Percentiles rank a stretch among this genome's conserved stretches.
phyloP scores from a whole-genome alignment of 1,140 invertebrate species.

The Oedothorax gibbosus region DNA sequence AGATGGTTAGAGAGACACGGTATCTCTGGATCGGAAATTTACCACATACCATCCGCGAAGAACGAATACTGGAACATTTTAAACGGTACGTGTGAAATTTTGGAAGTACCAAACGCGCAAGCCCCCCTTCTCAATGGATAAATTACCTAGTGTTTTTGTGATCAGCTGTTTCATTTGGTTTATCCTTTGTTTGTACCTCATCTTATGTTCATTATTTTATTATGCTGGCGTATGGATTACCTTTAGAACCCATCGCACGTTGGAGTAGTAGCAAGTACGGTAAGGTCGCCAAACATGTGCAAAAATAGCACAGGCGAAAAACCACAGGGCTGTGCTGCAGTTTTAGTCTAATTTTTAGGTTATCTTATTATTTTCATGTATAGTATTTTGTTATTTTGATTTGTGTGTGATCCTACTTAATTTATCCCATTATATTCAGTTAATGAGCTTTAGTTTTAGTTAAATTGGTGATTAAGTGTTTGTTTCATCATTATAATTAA shows the following conservation, averaged over 20 bases:
- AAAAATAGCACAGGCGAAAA: neutral
- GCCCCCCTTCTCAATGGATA: slow-evolving; percentile 15
- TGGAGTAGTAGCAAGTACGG: slow-evolving; percentile 44
- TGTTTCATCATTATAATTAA: no score
- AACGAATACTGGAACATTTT: slow-evolving; percentile 94
- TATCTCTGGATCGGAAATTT: slow-evolving; percentile 99
- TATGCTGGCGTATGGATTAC: slow-evolving; percentile 50
- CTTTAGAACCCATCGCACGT: slow-evolving; percentile 34
- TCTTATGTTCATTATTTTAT: slow-evolving; percentile 46
- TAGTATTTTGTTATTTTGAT: neutral
- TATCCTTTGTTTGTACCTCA: slow-evolving; percentile 52
- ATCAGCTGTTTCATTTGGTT: slow-evolving; percentile 44
- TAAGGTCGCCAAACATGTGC: slow-evolving; percentile 23
- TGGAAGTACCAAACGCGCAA: slow-evolving; percentile 47
- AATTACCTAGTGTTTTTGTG: slow-evolving; percentile 44
- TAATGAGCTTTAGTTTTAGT: neutral
- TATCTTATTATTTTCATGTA: neutral
- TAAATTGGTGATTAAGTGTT: no score
- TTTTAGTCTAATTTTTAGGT: neutral
- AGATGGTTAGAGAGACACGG: slow-evolving; percentile 99
- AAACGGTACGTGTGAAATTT: slow-evolving; percentile 83
- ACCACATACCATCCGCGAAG: slow-evolving; percentile 97
- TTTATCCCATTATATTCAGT: slow-evolving; percentile 4
- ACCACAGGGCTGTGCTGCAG: neutral
- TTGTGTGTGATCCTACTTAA: neutral